Evolutionary conservation across 2,113 vertebrate genomes (phyloP).

Genomic region (Cyprinodon variegatus): DNA sequence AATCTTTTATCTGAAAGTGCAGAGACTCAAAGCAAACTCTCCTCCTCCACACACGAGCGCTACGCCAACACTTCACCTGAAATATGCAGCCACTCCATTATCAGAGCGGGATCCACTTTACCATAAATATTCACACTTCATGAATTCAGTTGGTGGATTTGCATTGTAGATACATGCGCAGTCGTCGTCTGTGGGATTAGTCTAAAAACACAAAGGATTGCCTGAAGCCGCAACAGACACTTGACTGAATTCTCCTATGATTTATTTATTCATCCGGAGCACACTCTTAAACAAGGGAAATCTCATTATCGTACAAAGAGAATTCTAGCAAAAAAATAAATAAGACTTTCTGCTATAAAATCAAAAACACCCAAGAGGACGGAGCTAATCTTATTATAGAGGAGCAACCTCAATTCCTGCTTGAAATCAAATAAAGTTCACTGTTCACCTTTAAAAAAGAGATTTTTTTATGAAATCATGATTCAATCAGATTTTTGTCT

Average conservation of each 20-base stretch:
- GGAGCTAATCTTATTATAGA: background rate
- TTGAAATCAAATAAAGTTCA: background rate
- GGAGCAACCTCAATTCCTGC: background rate
- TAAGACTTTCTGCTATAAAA: background rate
- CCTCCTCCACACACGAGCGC: slow-evolving; percentile 22
- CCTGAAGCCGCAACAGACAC: slow-evolving; percentile 9
- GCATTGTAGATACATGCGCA: slow-evolving; percentile 9
- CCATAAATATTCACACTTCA: slow-evolving; percentile 55
- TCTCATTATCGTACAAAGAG: slow-evolving; percentile 35
- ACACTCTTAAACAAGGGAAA: slow-evolving; percentile 18
- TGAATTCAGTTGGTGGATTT: slow-evolving; percentile 35
- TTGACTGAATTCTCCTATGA: slow-evolving; percentile 22
- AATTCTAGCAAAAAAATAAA: slow-evolving; percentile 27
- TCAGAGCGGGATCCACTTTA: slow-evolving; percentile 40
- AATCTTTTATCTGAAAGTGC: slow-evolving; percentile 11
- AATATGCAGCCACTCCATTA: slow-evolving; percentile 53
- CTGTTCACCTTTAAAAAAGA: background rate
- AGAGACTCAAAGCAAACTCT: slow-evolving; percentile 20
- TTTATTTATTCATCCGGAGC: slow-evolving; percentile 35
- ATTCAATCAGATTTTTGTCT: background rate
- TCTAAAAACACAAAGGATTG: slow-evolving; percentile 20
- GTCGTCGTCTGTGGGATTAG: slow-evolving; percentile 15
- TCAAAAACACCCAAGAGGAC: too few relatives aligned
- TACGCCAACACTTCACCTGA: slow-evolving; percentile 37
- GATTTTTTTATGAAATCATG: background rate